Conservation (phyloP, 2,888 invertebrate species). For the Eupithecia pulchellata region DNA sequence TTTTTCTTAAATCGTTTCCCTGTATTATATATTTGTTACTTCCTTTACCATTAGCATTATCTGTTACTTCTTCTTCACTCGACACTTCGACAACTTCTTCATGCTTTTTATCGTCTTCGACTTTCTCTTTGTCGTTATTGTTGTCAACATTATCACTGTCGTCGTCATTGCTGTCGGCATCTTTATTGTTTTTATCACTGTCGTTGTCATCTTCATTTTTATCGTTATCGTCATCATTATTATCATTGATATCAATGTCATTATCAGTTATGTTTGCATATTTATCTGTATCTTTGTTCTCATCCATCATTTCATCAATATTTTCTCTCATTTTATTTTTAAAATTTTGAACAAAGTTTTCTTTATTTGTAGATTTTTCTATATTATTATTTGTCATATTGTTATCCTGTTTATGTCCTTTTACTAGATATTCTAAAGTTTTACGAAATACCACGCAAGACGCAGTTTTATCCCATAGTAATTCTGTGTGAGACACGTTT, state of each 20-base stretch:
- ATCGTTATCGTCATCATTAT: neutral
- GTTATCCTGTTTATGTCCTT: slow-evolving; percentile 34
- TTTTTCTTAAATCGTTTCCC: neutral
- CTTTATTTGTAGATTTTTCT: neutral
- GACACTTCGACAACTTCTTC: neutral
- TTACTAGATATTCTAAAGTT: slow-evolving; percentile 58
- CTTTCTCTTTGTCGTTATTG: neutral
- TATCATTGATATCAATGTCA: neutral
- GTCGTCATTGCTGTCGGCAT: neutral
- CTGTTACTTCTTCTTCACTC: neutral
- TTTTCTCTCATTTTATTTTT: neutral
- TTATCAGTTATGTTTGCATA: neutral
- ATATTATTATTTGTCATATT: neutral
- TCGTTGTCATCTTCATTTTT: neutral
- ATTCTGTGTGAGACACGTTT: slow-evolving; percentile 66
- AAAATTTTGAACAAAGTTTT: neutral
- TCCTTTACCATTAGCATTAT: neutral
- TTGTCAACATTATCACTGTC: neutral
- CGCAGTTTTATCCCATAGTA: slow-evolving; percentile 65
- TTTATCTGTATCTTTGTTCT: neutral
- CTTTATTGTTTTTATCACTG: neutral
- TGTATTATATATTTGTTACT: neutral
- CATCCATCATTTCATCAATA: neutral
- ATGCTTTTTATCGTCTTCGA: neutral
- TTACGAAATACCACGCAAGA: slow-evolving; percentile 57